Conservation (phyloP, 2,797 vertebrate genomes). For the Diplodus sargus region DNA sequence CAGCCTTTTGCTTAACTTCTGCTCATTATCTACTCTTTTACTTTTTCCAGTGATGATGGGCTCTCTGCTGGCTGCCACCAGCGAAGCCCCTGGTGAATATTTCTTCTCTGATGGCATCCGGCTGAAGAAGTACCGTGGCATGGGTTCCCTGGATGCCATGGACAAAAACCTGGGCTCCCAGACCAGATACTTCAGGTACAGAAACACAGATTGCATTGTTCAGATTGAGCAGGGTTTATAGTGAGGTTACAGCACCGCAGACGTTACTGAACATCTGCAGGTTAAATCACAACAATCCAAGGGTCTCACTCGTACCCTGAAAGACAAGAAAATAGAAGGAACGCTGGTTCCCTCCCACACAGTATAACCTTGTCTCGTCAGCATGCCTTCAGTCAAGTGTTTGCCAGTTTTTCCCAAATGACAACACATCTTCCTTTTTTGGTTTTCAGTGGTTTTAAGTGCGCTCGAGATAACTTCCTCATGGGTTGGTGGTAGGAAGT, state of each 20-base stretch:
- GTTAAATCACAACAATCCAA: not conserved
- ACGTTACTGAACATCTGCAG: not conserved
- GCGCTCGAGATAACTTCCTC: not conserved
- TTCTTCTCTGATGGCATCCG: constrained; percentile 98
- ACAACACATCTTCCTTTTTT: constrained; percentile 50
- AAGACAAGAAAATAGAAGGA: not conserved
- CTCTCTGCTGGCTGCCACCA: constrained; percentile 96
- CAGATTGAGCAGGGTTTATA: not conserved
- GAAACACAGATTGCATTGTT: not conserved
- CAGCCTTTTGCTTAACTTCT: not conserved
- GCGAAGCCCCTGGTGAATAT: constrained; percentile 96
- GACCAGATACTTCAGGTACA: constrained; percentile 96
- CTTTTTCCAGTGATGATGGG: constrained; percentile 96
- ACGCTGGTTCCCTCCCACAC: not conserved
- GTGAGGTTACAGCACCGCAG: too few species aligned
- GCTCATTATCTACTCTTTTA: not conserved
- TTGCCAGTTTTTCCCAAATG: constrained; percentile 24
- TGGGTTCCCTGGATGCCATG: constrained; percentile 99
- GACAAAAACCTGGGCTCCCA: constrained; percentile 98
- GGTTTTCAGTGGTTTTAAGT: constrained; percentile 32
- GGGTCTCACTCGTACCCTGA: not conserved
- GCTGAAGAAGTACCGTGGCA: constrained; percentile 97
- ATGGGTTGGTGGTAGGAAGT: constrained; percentile 9
- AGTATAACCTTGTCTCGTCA: not conserved
- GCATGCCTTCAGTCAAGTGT: not conserved